phyloP scores from a whole-genome alignment of 2,113 vertebrate genomes.

The Forbesichthys papilliferus region DNA sequence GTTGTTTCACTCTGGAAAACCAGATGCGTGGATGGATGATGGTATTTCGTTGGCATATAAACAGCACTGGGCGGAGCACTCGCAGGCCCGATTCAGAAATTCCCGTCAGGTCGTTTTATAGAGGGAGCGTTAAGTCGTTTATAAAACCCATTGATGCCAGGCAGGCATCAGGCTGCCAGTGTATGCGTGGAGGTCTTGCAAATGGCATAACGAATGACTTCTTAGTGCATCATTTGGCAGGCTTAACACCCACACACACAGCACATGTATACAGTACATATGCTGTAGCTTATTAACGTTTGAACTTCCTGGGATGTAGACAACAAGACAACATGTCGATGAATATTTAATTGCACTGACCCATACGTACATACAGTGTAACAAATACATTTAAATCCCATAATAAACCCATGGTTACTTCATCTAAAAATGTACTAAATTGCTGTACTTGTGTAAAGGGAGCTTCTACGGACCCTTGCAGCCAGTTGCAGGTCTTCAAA shows the following conservation, averaged over 20 bases:
- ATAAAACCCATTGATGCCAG: conserved; percentile 18
- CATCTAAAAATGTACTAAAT: too few relatives aligned
- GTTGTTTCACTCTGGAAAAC: conserved; percentile 50
- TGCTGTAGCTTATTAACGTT: neutral
- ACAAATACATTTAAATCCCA: too few relatives aligned
- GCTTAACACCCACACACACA: conserved; percentile 19
- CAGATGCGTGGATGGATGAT: conserved; percentile 9
- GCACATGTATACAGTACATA: neutral
- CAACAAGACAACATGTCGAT: too few relatives aligned
- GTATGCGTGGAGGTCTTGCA: conserved; percentile 22
- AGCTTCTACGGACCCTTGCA: neutral
- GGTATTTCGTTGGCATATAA: conserved; percentile 7
- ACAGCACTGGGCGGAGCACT: conserved; percentile 19
- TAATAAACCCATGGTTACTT: too few relatives aligned
- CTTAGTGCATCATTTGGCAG: conserved; percentile 16
- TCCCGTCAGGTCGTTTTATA: conserved; percentile 13
- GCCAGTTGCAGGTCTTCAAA: neutral
- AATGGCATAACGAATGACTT: conserved; percentile 27
- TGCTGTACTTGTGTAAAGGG: neutral
- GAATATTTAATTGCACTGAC: too few relatives aligned
- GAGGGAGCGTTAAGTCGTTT: conserved; percentile 41
- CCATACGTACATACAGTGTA: too few relatives aligned
- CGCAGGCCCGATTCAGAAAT: conserved; percentile 12
- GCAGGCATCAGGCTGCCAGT: conserved; percentile 31
- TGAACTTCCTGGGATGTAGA: conserved; percentile 12